Percentiles rank a stretch among this genome's conserved stretches.
These are phyloP conservation scores for Alosa alosa DNA, from an alignment of 2,113 vertebrate species.

Conservation along the genomic window DNA sequence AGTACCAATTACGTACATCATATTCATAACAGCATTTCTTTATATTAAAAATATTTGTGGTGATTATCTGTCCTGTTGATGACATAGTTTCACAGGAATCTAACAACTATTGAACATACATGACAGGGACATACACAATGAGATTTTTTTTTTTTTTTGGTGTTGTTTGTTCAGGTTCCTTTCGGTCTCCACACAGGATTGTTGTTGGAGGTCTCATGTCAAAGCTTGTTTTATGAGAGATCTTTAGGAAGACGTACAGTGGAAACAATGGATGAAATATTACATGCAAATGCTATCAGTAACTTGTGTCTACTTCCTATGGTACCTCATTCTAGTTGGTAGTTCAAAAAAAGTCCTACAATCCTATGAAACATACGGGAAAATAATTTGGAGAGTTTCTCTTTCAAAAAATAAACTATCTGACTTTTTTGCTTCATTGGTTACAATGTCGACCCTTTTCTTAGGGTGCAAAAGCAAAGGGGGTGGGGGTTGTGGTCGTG, in stretches of 20 bases:
- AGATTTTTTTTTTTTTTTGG: slow-evolving; percentile 3
- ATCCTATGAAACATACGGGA: slow-evolving; percentile 48
- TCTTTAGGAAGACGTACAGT: slow-evolving; percentile 44
- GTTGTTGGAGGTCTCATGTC: background rate
- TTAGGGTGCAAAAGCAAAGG: slow-evolving; percentile 46
- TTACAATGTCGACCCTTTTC: slow-evolving; percentile 48
- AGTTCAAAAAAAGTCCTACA: slow-evolving; percentile 46
- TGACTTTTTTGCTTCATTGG: slow-evolving; percentile 49
- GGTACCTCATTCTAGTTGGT: slow-evolving; percentile 20
- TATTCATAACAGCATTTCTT: background rate
- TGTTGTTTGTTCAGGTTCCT: background rate
- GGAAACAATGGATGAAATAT: slow-evolving; percentile 26
- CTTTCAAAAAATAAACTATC: slow-evolving; percentile 60
- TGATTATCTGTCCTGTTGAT: background rate
- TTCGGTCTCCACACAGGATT: background rate
- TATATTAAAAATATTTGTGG: background rate
- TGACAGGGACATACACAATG: background rate
- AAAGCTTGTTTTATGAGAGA: background rate
- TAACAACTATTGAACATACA: slow-evolving; percentile 12
- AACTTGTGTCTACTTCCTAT: slow-evolving; percentile 21
- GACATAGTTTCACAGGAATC: background rate
- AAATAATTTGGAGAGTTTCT: slow-evolving; percentile 51
- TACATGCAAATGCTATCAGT: slow-evolving; percentile 15
- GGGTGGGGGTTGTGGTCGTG: slow-evolving; percentile 37
- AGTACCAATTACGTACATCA: slow-evolving; percentile 16